These are phyloP conservation scores for Plectrocnemia conspersa DNA, from an alignment of 1,140 invertebrate genomes.

Conservation along the genomic window DNA sequence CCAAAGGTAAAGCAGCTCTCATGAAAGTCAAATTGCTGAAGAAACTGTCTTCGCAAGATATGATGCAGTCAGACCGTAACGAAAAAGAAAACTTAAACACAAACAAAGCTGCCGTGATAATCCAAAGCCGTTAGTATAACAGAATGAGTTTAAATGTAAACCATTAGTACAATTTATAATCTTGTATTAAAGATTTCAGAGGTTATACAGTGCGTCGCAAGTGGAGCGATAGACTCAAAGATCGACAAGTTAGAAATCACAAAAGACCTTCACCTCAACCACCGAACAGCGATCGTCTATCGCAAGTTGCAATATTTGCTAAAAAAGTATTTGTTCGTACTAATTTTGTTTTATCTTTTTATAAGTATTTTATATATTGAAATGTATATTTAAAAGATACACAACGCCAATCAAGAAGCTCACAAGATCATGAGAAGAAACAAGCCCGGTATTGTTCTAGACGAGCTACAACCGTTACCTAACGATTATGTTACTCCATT, in stretches of 20 bases:
- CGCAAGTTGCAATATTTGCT: slow-evolving; percentile 44
- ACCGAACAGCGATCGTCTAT: slow-evolving; percentile 43
- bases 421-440: slow-evolving; percentile 64
- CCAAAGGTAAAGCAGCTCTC: slow-evolving; percentile 45
- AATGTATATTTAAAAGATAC: slow-evolving; percentile 48
- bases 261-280: slow-evolving; percentile 36
- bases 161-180: slow-evolving; percentile 6
- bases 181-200: slow-evolving; percentile 53
- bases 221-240: slow-evolving; percentile 55
- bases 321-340: slow-evolving; percentile 39
- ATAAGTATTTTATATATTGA: slow-evolving; percentile 7
- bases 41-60: slow-evolving; percentile 42
- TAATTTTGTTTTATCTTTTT: neutral
- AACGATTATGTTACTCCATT: slow-evolving; percentile 56
- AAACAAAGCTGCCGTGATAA: slow-evolving; percentile 59
- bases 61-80: slow-evolving; percentile 27
- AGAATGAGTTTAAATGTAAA: slow-evolving; percentile 19
- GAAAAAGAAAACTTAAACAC: slow-evolving; percentile 51
- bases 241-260: slow-evolving; percentile 41
- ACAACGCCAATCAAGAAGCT: slow-evolving; percentile 63
- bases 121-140: slow-evolving; percentile 60
- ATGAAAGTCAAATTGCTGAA: slow-evolving; percentile 45
- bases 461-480: slow-evolving; percentile 53
- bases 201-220: slow-evolving; percentile 61
- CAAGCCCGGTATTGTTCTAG: slow-evolving; percentile 54